Conservation (phyloP, 2,888 invertebrate genomes). For the Boloria selene region DNA sequence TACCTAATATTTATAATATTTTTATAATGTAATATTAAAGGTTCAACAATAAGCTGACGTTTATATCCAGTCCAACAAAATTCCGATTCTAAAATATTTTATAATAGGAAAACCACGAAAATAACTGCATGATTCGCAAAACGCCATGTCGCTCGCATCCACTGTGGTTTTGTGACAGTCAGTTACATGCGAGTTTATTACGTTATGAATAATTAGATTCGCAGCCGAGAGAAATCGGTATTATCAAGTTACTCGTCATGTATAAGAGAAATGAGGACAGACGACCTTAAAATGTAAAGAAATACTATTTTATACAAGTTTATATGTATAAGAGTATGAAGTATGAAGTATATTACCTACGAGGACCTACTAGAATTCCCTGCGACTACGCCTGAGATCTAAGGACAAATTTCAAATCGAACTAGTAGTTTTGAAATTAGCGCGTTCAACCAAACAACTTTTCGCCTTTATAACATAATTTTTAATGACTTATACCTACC, state of each 20-base stretch:
- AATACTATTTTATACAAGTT: conserved; percentile 21
- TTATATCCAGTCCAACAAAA: too few species aligned
- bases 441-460: too few species aligned
- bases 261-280: conserved; percentile 21
- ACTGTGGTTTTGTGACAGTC: conserved; percentile 41
- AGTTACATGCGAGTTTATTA: conserved; percentile 41
- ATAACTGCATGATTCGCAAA: conserved; percentile 34
- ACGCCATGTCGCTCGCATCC: conserved; percentile 42
- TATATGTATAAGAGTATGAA: conserved; percentile 24
- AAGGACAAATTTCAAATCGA: too few species aligned
- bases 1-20: too few species aligned
- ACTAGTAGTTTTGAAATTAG: too few species aligned
- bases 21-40: too few species aligned
- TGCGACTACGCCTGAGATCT: too few species aligned
- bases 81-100: neutral
- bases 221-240: conserved; percentile 36
- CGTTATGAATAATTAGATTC: conserved; percentile 40
- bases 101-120: conserved; percentile 14
- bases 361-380: too few species aligned
- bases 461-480: too few species aligned
- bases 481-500: too few species aligned
- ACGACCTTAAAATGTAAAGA: conserved; percentile 7
- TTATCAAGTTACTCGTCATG: conserved; percentile 33
- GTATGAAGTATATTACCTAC: neutral
- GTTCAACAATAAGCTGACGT: too few species aligned